A percentile compares a stretch with the other conserved stretches of the same genome.
Conservation (phyloP, 2,113 vertebrate genomes). For the Dicentrarchus labrax region DNA sequence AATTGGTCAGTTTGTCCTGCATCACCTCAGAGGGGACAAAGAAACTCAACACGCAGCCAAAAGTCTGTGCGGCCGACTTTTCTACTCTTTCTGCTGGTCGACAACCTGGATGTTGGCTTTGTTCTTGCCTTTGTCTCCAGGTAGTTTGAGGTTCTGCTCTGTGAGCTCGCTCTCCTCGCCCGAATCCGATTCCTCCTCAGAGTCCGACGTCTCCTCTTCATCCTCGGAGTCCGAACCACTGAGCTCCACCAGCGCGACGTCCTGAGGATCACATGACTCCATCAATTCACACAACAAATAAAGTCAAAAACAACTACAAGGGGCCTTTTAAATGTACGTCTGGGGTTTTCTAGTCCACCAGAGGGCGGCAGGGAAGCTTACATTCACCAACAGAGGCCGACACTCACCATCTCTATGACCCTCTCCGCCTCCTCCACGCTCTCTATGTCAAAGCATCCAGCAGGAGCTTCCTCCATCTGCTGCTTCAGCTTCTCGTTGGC, state of each 20-base stretch:
- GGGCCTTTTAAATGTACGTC: neutral
- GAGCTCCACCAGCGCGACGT: constrained; percentile 92
- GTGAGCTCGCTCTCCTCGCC: constrained; percentile 80
- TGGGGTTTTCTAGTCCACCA: neutral
- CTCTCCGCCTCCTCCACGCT: constrained; percentile 84
- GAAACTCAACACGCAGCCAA: neutral
- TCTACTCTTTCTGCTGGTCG: constrained; percentile 63
- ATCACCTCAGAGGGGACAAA: neutral
- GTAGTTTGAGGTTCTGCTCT: constrained; percentile 88
- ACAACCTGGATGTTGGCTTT: constrained; percentile 89
- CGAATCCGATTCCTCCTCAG: constrained; percentile 80
- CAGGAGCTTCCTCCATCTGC: constrained; percentile 86
- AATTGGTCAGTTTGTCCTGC: neutral
- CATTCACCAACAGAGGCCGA: neutral
- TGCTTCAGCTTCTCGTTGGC: constrained; percentile 90
- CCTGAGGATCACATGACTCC: constrained; percentile 76
- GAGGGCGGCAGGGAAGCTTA: neutral
- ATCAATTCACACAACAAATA: neutral
- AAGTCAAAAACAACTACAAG: neutral
- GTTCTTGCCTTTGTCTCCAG: constrained; percentile 79
- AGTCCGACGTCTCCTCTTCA: constrained; percentile 72
- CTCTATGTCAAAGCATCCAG: constrained; percentile 91
- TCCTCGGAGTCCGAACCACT: constrained; percentile 82
- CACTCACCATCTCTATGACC: constrained; percentile 93
- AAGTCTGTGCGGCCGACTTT: neutral